Percentiles rank a stretch among this genome's conserved stretches.
Evolutionary conservation across 2,888 invertebrate genomes (phyloP).

Genomic region (Archaeoteleia sp.): DNA sequence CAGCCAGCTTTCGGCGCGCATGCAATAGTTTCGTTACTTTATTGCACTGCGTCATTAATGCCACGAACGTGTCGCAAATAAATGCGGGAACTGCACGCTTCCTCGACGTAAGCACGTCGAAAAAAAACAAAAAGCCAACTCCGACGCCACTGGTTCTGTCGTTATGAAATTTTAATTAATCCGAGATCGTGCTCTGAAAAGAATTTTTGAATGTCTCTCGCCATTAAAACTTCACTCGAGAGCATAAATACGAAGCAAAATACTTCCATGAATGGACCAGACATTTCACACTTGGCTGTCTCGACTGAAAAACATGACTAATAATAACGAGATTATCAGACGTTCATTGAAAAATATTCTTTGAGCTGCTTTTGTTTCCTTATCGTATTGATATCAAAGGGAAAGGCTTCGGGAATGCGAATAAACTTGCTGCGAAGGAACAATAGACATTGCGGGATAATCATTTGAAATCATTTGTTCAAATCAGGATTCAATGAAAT

Average conservation of each 20-base stretch:
- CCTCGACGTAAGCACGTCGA: slow-evolving; percentile 3
- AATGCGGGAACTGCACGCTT: slow-evolving; percentile 18
- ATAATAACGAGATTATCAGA: too few relatives aligned
- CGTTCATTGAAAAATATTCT: too few relatives aligned
- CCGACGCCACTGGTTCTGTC: slow-evolving; percentile 2
- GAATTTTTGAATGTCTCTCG: slow-evolving; percentile 14
- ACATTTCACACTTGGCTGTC: slow-evolving; percentile 4
- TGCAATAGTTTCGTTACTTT: slow-evolving; percentile 33
- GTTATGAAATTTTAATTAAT: slow-evolving; percentile 38
- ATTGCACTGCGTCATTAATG: slow-evolving; percentile 31
- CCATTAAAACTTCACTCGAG: slow-evolving; percentile 2
- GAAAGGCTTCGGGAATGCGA: too few relatives aligned
- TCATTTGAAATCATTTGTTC: too few relatives aligned
- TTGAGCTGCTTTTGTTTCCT: too few relatives aligned
- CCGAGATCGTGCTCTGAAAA: slow-evolving; percentile 20
- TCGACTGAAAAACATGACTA: too few relatives aligned
- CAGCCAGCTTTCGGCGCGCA: slow-evolving; percentile 15
- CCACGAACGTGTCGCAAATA: slow-evolving; percentile 32
- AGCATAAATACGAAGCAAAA: slow-evolving; percentile 1
- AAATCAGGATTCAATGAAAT: too few relatives aligned
- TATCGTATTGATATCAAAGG: too few relatives aligned
- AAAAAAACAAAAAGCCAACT: slow-evolving; percentile 9
- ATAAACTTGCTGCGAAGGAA: too few relatives aligned
- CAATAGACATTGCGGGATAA: too few relatives aligned
- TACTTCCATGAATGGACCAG: slow-evolving; percentile 5